These are phyloP conservation scores for Drosophila punjabiensis DNA, from an alignment of 1,140 invertebrate genomes.

Conservation along the genomic window DNA sequence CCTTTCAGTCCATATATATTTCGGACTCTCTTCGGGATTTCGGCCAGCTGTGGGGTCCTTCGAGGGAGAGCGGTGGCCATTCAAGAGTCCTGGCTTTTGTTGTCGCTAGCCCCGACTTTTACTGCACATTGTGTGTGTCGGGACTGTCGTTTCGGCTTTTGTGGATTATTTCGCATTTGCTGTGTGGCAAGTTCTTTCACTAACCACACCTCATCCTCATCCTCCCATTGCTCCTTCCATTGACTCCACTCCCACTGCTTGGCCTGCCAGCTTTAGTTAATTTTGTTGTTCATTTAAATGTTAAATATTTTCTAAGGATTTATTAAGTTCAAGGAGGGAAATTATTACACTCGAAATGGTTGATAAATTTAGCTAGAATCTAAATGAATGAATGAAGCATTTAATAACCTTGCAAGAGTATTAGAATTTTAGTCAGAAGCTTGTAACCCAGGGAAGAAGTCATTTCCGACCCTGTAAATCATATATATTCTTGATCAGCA, in stretches of 20 bases:
- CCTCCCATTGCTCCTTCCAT: neutral
- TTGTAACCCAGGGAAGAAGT: too few species aligned
- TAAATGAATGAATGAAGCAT: neutral
- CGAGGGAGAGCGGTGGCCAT: slow-evolving; percentile 45
- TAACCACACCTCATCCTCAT: slow-evolving; percentile 2
- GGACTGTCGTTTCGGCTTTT: slow-evolving; percentile 63
- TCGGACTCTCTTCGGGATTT: slow-evolving; percentile 24
- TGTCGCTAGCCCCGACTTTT: slow-evolving; percentile 70
- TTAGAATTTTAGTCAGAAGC: neutral
- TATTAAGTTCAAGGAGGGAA: slow-evolving; percentile 26
- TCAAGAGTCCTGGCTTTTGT: slow-evolving; percentile 69
- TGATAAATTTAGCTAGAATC: neutral
- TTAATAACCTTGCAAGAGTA: neutral
- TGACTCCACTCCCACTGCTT: neutral
- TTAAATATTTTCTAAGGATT: slow-evolving; percentile 71
- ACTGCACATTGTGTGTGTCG: slow-evolving; percentile 56
- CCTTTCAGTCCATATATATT: slow-evolving; percentile 41
- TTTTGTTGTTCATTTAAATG: slow-evolving; percentile 76
- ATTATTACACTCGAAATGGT: neutral
- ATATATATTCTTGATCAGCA: too few species aligned
- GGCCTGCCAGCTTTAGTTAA: slow-evolving; percentile 59
- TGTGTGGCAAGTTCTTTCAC: slow-evolving; percentile 37
- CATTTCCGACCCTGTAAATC: too few species aligned
- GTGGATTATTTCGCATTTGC: slow-evolving; percentile 73
- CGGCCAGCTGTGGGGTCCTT: slow-evolving; percentile 14